These are phyloP conservation scores for Casuarius casuarius DNA, from an alignment of 2,113 vertebrate genomes.

Conservation along the genomic window DNA sequence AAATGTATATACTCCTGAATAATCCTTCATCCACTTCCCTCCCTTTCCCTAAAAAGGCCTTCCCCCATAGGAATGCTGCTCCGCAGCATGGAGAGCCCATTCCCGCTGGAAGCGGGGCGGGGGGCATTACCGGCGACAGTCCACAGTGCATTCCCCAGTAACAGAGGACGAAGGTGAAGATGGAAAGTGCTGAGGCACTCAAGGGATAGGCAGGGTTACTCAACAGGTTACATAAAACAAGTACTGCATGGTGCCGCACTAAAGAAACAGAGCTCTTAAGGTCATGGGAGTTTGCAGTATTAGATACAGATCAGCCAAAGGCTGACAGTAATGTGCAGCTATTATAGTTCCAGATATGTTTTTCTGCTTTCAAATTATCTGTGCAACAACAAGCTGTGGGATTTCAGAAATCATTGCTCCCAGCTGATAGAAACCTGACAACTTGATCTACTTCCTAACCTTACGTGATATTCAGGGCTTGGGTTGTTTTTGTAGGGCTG, in stretches of 20 bases:
- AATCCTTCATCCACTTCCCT: neutral
- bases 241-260: neutral
- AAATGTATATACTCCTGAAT: neutral
- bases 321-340: neutral
- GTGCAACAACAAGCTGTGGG: neutral
- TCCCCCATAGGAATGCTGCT: neutral
- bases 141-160: too few species aligned
- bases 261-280: neutral
- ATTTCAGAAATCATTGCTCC: neutral
- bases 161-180: neutral
- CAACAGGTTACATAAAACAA: neutral
- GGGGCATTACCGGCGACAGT: neutral
- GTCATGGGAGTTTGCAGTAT: neutral
- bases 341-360: neutral
- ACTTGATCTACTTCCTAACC: neutral
- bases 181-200: neutral
- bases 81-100: neutral
- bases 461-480: accelerated
- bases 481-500: neutral
- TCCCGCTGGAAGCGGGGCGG: neutral
- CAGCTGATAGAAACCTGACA: neutral
- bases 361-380: neutral
- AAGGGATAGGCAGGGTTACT: neutral
- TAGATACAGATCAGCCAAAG: neutral
- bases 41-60: neutral